Conservation (phyloP, 2,888 invertebrate genomes). For the Pristionchus entomophagus region DNA sequence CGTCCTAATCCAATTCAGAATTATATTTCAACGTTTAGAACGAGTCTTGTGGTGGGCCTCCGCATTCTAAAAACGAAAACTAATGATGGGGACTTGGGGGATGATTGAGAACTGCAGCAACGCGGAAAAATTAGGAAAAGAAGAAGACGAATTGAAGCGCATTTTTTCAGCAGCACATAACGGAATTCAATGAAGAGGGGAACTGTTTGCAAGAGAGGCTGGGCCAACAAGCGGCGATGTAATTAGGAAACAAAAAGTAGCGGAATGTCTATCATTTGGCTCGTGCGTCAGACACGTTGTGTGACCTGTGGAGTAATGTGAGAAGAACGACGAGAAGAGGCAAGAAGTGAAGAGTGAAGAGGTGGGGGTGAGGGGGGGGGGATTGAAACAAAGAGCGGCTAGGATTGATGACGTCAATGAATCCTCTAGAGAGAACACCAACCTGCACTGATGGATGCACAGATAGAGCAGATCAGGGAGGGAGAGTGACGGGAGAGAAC, state of each 20-base stretch:
- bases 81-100: too few relatives aligned
- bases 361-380: neutral
- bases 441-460: slow-evolving; percentile 18
- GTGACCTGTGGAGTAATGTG: slow-evolving; percentile 28
- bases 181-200: too few relatives aligned
- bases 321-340: slow-evolving; percentile 36
- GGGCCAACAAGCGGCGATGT: neutral
- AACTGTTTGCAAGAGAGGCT: too few relatives aligned
- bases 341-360: slow-evolving; percentile 40
- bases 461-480: neutral
- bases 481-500: neutral
- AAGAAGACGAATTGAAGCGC: too few relatives aligned
- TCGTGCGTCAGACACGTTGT: neutral
- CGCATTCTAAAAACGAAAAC: too few relatives aligned
- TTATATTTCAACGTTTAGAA: too few relatives aligned
- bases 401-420: neutral
- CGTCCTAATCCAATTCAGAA: too few relatives aligned
- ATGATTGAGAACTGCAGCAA: neutral
- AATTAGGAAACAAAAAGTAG: neutral
- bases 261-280: neutral
- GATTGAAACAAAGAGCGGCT: slow-evolving; percentile 18
- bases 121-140: neutral
- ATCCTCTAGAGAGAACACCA: slow-evolving; percentile 17
- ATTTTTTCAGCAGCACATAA: too few relatives aligned
- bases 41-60: too few relatives aligned